Evolutionary conservation across 2,113 vertebrate genomes (phyloP), one percentile per base, ranked within the genome.

Genomic region (Periophthalmus modestus): DNA sequence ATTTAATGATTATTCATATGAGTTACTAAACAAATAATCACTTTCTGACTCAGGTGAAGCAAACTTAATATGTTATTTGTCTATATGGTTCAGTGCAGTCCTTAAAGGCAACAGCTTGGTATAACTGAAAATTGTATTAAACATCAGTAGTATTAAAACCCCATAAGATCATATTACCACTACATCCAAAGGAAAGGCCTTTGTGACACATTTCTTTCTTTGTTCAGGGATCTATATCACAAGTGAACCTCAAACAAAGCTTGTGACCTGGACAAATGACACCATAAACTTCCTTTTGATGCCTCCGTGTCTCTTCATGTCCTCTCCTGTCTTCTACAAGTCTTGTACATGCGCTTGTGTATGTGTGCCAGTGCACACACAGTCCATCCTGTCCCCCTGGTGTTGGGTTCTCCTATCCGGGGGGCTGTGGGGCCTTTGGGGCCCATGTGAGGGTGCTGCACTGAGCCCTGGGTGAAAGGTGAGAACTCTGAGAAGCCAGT

Each of bases 401-500:
- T 91, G 88, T 90, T 92, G 85, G 87, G 86, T 90, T 92, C 87
- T 87, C 82, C 83, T 87, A 84, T 90, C 85, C 55, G 66, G n/a
- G 50, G 87, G 83, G 80, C 87, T 85, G 23, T 39, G 71, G 39
- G 39, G n/a, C 3, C 23, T 12, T 12, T 19, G 87, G 85, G 87
- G 69, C 75, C 86, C 69, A 39, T 77, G 87, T 57, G 70, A 68
- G 79, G 81, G 78, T 73, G 86, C 85, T 87, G 91, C 86, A 77
- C 87, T 89, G 81, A 87, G 28, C 77, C 84, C 78, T 48, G 79
- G 90, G 89, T 91, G 91, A 92, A 92, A 92, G 91, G 91, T 92
- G 91, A 92, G 90, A 91, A 92, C 86, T 89, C 91, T 92, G 91
- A 91, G 91, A 92, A 92, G 88, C 65, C 82, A 83, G 87, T 47